phyloP scores from a whole-genome alignment of 1,140 invertebrate genomes.

The Papilio aristodemus region DNA sequence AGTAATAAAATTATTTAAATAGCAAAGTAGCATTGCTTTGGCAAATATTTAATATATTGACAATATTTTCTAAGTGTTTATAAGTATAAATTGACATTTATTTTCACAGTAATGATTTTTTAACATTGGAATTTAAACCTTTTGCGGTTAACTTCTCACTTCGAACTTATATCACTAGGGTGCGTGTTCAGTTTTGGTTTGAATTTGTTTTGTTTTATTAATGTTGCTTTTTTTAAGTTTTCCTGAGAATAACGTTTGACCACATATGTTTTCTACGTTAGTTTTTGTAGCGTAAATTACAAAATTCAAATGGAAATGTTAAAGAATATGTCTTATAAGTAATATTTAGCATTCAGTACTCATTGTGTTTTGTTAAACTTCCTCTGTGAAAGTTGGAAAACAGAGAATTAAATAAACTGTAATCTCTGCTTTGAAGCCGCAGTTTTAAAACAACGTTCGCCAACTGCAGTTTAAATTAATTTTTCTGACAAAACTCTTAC shows the following conservation, averaged over 20 bases:
- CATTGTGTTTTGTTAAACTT: conserved; percentile 45
- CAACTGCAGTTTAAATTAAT: conserved; percentile 32
- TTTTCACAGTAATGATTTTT: no score
- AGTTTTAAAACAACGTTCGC: conserved; percentile 31
- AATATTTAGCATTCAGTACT: not conserved
- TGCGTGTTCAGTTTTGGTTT: conserved; percentile 55
- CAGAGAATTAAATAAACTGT: conserved; percentile 32
- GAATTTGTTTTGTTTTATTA: no score
- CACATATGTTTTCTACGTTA: not conserved
- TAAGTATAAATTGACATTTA: no score
- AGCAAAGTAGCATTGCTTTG: no score
- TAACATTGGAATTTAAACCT: no score
- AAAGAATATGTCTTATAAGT: not conserved
- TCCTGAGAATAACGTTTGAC: conserved; percentile 47
- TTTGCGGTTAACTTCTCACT: no score
- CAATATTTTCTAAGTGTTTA: no score
- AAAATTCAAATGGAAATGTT: not conserved
- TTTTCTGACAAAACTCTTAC: conserved; percentile 32
- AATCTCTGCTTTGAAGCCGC: conserved; percentile 30
- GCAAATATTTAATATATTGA: no score
- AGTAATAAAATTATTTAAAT: no score
- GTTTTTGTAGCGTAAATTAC: not conserved
- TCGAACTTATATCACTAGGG: conserved; percentile 59
- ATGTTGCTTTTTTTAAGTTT: no score
- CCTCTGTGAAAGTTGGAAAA: conserved; percentile 41